These are phyloP conservation scores for Chaetodon trifascialis DNA, from an alignment of 2,113 vertebrate genomes.

Conservation along the genomic window DNA sequence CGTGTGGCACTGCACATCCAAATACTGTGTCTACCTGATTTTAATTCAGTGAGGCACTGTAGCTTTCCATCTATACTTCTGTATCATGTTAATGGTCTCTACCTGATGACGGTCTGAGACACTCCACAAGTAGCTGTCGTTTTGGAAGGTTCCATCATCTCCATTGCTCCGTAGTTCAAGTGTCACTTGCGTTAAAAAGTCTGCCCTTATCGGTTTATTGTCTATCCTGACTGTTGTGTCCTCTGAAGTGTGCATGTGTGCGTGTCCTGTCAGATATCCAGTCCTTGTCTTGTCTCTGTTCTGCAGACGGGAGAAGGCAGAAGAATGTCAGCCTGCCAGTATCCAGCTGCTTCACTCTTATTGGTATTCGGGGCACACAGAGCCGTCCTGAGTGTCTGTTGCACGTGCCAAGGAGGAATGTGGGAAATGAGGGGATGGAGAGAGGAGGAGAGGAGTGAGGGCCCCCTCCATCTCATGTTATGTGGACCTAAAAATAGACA, in stretches of 20 bases:
- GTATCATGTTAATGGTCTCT: slow-evolving; percentile 8
- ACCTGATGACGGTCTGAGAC: slow-evolving; percentile 19
- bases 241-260: slow-evolving; percentile 63
- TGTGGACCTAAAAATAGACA: slow-evolving; percentile 81
- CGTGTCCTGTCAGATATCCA: slow-evolving; percentile 63
- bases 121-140: slow-evolving; percentile 3
- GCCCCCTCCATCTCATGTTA: slow-evolving; percentile 60
- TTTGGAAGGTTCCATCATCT: slow-evolving; percentile 58
- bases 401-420: slow-evolving; percentile 80
- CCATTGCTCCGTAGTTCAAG: slow-evolving; percentile 48
- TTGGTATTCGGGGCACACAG: slow-evolving; percentile 78
- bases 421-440: slow-evolving; percentile 66
- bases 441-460: slow-evolving; percentile 48
- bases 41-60: not conserved
- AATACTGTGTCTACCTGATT: not conserved
- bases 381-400: slow-evolving; percentile 68
- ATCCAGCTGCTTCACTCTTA: slow-evolving; percentile 78
- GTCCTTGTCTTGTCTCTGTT: slow-evolving; percentile 65
- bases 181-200: slow-evolving; percentile 53
- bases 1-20: not conserved
- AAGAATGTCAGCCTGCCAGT: slow-evolving; percentile 77
- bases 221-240: slow-evolving; percentile 49
- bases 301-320: slow-evolving; percentile 70
- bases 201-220: slow-evolving; percentile 54
- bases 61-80: not conserved